Percentiles rank a stretch among this genome's conserved stretches.
Conservation (phyloP, 2,797 vertebrate genomes). For the Myotis pilosus region DNA sequence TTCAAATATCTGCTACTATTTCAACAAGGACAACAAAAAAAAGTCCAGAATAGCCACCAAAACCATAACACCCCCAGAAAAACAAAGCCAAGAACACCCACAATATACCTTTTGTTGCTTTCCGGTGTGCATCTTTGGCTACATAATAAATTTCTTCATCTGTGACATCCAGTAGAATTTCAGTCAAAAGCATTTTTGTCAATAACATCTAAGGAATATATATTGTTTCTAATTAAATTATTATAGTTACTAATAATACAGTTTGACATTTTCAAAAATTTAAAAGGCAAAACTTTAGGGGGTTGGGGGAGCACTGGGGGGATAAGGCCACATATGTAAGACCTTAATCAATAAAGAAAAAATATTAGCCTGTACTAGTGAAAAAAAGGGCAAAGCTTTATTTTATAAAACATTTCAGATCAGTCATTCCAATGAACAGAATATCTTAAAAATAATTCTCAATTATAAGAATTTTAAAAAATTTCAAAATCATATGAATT, state of each 20-base stretch:
- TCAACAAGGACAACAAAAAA: conserved; percentile 73
- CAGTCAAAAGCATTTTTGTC: conserved; percentile 97
- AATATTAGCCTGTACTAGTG: neutral
- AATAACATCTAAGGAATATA: conserved; percentile 90
- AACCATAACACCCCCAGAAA: conserved; percentile 70
- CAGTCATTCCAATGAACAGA: neutral
- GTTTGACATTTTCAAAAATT: conserved; percentile 23
- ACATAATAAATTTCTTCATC: conserved; percentile 97
- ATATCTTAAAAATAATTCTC: conserved; percentile 25
- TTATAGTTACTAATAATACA: neutral
- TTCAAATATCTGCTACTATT: conserved; percentile 68
- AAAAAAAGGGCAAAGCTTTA: neutral
- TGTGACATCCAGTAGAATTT: conserved; percentile 97
- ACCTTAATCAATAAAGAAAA: neutral
- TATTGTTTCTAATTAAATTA: conserved; percentile 21
- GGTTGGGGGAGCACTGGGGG: no score
- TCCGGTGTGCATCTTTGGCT: conserved; percentile 95
- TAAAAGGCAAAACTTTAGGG: conserved; percentile 4
- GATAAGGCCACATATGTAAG: no score
- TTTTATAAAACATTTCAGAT: conserved; percentile 26
- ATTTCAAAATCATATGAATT: neutral
- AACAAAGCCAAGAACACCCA: conserved; percentile 65
- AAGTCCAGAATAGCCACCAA: conserved; percentile 65
- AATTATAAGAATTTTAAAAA: conserved; percentile 1
- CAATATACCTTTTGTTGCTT: conserved; percentile 97